A percentile compares a stretch with the other conserved stretches of the same genome.
Evolutionary conservation across 2,888 invertebrate species (phyloP).

Genomic region (Eupeodes luniger): DNA sequence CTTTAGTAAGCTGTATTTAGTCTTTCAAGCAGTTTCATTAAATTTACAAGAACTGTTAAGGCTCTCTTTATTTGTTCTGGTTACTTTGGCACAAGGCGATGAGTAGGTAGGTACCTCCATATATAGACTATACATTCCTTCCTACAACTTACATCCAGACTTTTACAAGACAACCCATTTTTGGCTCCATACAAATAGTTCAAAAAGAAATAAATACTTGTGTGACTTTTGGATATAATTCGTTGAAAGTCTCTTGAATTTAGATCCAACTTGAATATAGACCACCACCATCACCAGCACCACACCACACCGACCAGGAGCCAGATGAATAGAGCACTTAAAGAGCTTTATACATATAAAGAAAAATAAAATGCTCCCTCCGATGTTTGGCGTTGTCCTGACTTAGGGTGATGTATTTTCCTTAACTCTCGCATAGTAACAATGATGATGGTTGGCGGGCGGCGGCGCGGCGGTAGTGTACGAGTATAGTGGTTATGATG

Average conservation of each 20-base stretch:
- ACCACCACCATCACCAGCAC: background rate
- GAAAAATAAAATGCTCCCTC: constrained; percentile 3
- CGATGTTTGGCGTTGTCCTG: background rate
- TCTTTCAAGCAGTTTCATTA: constrained; percentile 68
- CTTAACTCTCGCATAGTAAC: constrained; percentile 9
- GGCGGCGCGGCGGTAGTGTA: background rate
- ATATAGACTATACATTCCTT: too few relatives aligned
- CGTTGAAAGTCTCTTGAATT: constrained; percentile 15
- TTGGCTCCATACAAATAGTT: background rate
- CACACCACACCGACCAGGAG: too few relatives aligned
- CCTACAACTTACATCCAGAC: background rate
- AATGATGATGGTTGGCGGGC: background rate
- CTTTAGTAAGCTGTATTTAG: constrained; percentile 22
- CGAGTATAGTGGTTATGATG: constrained; percentile 20
- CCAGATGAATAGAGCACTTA: too few relatives aligned
- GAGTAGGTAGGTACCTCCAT: too few relatives aligned
- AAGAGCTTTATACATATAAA: background rate
- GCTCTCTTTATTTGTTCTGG: constrained; percentile 13
- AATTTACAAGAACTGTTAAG: constrained; percentile 61
- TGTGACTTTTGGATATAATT: constrained; percentile 45
- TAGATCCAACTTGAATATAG: constrained; percentile 18
- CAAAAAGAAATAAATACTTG: constrained; percentile 1
- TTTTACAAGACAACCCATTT: constrained; percentile 39
- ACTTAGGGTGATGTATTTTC: background rate
- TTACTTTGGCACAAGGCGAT: background rate